Base-by-base conservation (phyloP, 2,888 invertebrate genomes). In the Dryadula phaetusa region DNA sequence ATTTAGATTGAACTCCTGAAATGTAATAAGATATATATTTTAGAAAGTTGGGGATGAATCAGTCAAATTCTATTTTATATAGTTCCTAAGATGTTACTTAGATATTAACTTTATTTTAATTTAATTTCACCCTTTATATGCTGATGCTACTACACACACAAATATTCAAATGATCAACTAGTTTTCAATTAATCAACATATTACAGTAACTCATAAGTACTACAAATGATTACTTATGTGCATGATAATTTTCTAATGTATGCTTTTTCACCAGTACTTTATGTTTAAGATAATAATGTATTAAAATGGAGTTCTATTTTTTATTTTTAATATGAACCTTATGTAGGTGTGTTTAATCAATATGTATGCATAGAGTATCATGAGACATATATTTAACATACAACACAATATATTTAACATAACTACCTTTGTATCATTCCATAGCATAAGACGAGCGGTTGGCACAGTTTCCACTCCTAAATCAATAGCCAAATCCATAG, bases 371-470 rank as follows among this genome's bases (percentile, higher is more conserved):
- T n/a, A 10, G 8, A 10, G 22, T 28, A 1, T 28, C 16, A 49
- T 37, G 12, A 28, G 6, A 16, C 16, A 42, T 16, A 6, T 7
- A n/a, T n/a, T n/a, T n/a, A n/a, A n/a, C n/a, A n/a, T n/a, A n/a
- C n/a, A n/a, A n/a, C n/a, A n/a, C 16, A 42, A 10, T 10, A n/a
- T 28, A 14, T 1, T 22, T 25, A 1, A n/a, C 7, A 2, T 32
- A 12, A 61, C 16, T 53, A 95, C 96, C 90, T 95, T 84, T 65
- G 95, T 95, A 79, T 95, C 94, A 88, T 96, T 96, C 96, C 96
- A 96, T 72, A 95, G 82, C 84, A 95, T 93, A 2, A 96, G 85
- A 37, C 93, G 88, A 5, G 95, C 90, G 66, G 93, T 90, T 3
- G 95, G 94, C 69, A 93, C 82, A 32, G 79, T 79, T 20, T 88